Conservation (phyloP, 2,113 vertebrate species). For the Enhydra lutris region DNA sequence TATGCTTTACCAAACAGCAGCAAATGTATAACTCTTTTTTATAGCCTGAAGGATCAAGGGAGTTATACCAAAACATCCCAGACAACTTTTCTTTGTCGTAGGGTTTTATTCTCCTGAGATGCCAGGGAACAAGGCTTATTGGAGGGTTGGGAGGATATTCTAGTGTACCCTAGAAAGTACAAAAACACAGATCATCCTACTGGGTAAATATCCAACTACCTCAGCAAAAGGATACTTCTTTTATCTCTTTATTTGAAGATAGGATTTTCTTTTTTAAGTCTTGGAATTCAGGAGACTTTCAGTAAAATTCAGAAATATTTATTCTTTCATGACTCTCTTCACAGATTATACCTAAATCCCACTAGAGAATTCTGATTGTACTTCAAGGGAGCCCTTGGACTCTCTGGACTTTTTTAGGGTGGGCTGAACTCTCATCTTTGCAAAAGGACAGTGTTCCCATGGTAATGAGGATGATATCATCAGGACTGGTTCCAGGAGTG, state of each 20-base stretch:
- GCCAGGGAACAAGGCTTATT: not conserved
- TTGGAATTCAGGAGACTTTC: conserved; percentile 2
- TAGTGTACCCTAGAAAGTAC: not conserved
- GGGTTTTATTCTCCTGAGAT: not conserved
- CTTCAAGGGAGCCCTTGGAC: conserved; percentile 31
- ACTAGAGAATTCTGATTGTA: conserved; percentile 32
- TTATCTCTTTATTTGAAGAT: conserved; percentile 39
- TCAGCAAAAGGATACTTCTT: not conserved
- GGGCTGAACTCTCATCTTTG: conserved; percentile 61
- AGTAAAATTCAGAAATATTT: conserved; percentile 33
- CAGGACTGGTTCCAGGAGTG: conserved; percentile 56
- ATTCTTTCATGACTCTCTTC: not conserved
- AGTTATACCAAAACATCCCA: not conserved
- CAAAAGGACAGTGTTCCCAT: conserved; percentile 58
- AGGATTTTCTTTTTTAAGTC: conserved; percentile 9
- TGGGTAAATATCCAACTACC: not conserved
- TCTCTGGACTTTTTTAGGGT: conserved; percentile 4
- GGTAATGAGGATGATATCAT: conserved; percentile 51
- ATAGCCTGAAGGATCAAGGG: not conserved
- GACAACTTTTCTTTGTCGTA: not conserved
- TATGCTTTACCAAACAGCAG: conserved; percentile 9
- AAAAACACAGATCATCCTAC: not conserved
- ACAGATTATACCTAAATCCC: not conserved
- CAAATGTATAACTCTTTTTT: not conserved
- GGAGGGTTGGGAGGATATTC: not conserved